These are phyloP conservation scores for Drosophila kuntzei DNA, from an alignment of 2,888 invertebrate genomes.

Conservation along the genomic window DNA sequence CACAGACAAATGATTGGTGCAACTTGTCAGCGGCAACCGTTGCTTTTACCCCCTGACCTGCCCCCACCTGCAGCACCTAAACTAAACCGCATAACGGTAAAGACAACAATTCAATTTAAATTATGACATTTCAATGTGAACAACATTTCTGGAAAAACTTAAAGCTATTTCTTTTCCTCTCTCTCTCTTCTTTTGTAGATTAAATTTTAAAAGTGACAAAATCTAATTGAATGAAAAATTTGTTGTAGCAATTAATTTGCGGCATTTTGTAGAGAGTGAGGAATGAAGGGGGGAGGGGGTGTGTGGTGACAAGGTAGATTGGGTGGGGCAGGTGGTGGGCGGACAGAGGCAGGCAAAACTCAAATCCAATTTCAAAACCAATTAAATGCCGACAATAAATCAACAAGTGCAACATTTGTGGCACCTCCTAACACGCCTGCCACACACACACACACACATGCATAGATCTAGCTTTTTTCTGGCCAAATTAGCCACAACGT, in stretches of 20 bases:
- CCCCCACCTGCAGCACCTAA: neutral
- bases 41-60: neutral
- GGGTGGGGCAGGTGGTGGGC: slow-evolving; percentile 9
- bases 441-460: slow-evolving; percentile 34
- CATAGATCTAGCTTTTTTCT: slow-evolving; percentile 49
- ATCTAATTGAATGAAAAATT: slow-evolving; percentile 75
- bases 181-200: slow-evolving; percentile 11
- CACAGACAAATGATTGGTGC: slow-evolving; percentile 41
- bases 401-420: slow-evolving; percentile 76
- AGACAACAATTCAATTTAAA: slow-evolving; percentile 75
- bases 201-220: slow-evolving; percentile 62
- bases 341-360: slow-evolving; percentile 37
- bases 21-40: slow-evolving; percentile 55
- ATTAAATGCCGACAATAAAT: slow-evolving; percentile 81
- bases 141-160: slow-evolving; percentile 50
- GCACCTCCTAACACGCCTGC: slow-evolving; percentile 66
- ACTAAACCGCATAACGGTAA: slow-evolving; percentile 61
- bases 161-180: neutral
- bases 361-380: slow-evolving; percentile 80
- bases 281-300: neutral
- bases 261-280: neutral
- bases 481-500: slow-evolving; percentile 70
- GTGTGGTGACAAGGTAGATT: neutral
- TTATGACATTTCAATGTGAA: slow-evolving; percentile 82
- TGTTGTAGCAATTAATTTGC: slow-evolving; percentile 69